Percentiles rank a stretch among this genome's conserved stretches.
Conservation (phyloP, 2,113 vertebrate species). For the Peromyscus polionotus region DNA sequence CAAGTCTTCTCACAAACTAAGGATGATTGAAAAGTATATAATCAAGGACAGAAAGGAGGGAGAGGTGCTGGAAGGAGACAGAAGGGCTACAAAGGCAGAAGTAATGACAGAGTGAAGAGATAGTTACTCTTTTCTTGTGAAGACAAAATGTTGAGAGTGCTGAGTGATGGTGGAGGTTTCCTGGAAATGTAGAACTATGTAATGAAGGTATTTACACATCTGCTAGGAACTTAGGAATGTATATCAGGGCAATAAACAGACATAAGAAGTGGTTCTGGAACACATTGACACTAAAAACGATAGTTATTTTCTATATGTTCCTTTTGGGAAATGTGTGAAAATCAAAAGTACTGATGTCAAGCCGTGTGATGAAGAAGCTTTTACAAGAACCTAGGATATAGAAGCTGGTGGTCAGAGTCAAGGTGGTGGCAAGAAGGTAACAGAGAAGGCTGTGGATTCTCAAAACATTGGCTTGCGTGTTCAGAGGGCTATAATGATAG, state of each 20-base stretch:
- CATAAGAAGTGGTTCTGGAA: background rate
- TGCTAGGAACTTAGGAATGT: background rate
- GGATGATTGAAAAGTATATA: background rate
- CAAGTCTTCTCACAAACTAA: background rate
- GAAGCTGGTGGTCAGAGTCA: background rate
- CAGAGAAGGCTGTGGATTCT: background rate
- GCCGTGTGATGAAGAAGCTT: background rate
- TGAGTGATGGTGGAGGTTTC: background rate
- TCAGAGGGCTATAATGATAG: background rate
- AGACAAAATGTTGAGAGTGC: rapidly evolving
- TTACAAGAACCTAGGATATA: background rate
- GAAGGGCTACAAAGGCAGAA: background rate
- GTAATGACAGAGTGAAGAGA: background rate
- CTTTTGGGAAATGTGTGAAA: background rate
- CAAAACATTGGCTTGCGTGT: background rate
- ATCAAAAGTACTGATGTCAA: background rate
- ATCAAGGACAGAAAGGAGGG: background rate
- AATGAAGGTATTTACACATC: background rate
- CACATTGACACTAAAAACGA: background rate
- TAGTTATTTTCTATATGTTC: background rate
- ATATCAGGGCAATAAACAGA: background rate
- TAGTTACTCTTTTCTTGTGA: background rate
- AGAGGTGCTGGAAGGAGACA: background rate
- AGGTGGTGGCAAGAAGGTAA: background rate
- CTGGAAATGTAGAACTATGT: background rate